These are phyloP conservation scores for Pomatorhinus ruficollis DNA, from an alignment of 2,113 vertebrate species.

Conservation along the genomic window DNA sequence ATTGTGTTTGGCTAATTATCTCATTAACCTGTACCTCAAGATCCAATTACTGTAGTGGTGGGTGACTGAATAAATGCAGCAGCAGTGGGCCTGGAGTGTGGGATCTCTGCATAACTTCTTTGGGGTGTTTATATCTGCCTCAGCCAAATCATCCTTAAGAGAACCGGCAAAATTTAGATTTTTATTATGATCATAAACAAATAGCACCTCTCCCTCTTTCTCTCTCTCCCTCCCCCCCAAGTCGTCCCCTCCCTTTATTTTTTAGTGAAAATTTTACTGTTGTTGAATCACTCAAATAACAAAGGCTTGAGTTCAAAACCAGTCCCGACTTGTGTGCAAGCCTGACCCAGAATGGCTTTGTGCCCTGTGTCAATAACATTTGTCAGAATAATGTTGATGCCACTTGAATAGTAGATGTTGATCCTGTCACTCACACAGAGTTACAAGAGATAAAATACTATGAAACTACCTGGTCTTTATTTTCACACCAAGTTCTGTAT, in stretches of 20 bases:
- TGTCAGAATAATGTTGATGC: not conserved
- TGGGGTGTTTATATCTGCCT: conserved; percentile 7
- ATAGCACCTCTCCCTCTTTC: not conserved
- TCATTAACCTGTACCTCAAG: conserved; percentile 78
- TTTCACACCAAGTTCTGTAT: not conserved
- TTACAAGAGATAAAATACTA: not conserved
- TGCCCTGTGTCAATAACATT: not conserved
- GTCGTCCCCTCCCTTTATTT: fast-evolving
- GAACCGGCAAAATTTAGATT: not conserved
- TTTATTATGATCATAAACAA: not conserved
- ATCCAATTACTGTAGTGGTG: conserved; percentile 71
- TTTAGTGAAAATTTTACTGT: not conserved
- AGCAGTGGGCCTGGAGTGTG: not conserved
- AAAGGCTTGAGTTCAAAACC: not conserved
- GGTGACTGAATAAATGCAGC: conserved; percentile 67
- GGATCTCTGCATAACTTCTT: not conserved
- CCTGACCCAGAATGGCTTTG: not conserved
- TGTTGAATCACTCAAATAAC: not conserved
- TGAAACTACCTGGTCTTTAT: not conserved
- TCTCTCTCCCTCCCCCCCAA: fast-evolving
- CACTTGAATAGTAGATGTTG: not conserved
- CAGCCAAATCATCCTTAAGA: not conserved
- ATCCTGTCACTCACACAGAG: not conserved
- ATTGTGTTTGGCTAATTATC: conserved; percentile 76
- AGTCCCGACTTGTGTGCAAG: not conserved